Evolutionary conservation across 2,888 invertebrate genomes (phyloP).

Genomic region (Chrysolina haemoptera): DNA sequence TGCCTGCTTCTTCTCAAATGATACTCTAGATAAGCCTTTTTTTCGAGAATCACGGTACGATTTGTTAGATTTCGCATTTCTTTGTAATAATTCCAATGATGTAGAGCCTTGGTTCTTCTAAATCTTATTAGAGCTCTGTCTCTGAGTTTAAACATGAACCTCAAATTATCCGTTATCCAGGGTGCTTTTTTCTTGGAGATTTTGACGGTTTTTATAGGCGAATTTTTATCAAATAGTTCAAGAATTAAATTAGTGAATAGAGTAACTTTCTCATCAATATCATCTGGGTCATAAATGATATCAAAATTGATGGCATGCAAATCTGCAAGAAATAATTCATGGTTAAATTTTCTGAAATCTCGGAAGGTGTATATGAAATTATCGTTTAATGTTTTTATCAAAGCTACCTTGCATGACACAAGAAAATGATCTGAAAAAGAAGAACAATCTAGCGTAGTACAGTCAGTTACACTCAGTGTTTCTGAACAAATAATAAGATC

Average conservation of each 20-base stretch:
- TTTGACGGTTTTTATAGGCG: constrained; percentile 24
- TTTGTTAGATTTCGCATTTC: too few species aligned
- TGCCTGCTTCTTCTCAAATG: neutral
- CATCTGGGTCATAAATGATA: neutral
- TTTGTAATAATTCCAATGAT: too few species aligned
- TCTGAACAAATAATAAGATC: constrained; percentile 5
- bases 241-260: neutral
- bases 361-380: constrained; percentile 20
- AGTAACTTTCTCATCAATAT: constrained; percentile 2
- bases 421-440: constrained; percentile 22
- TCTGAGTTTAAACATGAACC: too few species aligned
- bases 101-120: too few species aligned
- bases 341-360: constrained; percentile 11
- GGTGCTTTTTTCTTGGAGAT: constrained; percentile 3
- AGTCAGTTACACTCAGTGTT: constrained; percentile 7
- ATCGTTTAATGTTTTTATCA: neutral
- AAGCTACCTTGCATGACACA: constrained; percentile 4
- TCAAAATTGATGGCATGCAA: constrained; percentile 6
- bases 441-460: constrained; percentile 16
- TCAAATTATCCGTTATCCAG: constrained; percentile 25
- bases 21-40: neutral
- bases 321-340: neutral
- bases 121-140: too few species aligned
- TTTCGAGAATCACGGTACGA: too few species aligned
- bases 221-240: constrained; percentile 12